phyloP scores from a whole-genome alignment of 92 coral and sea anemone genomes.

The Nematostella vectensis region DNA sequence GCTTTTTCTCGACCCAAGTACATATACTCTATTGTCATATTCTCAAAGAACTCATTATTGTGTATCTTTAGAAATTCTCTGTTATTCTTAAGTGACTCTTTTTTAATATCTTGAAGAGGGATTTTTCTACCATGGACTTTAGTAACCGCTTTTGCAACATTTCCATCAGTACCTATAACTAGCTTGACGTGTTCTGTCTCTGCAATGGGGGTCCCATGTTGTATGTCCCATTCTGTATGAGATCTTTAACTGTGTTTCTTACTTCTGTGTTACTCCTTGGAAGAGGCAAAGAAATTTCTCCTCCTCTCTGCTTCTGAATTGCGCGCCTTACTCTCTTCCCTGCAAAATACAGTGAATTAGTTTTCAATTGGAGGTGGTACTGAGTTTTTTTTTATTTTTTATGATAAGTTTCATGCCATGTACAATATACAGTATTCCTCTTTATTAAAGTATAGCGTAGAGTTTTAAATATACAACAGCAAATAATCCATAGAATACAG shows the following conservation, averaged over 20 bases:
- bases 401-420: too few species aligned
- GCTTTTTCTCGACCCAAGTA: too few species aligned
- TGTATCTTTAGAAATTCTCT: constrained; percentile 1
- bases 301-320: constrained; percentile 17
- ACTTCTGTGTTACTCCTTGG: constrained; percentile 10
- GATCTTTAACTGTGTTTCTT: constrained; percentile 9
- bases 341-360: constrained; percentile 1
- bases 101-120: constrained; percentile 31
- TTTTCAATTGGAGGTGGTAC: too few species aligned
- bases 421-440: too few species aligned
- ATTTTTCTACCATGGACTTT: constrained; percentile 32
- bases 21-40: constrained; percentile 8
- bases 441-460: too few species aligned
- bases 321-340: constrained; percentile 22
- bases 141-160: constrained; percentile 11
- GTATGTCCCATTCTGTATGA: constrained; percentile 18
- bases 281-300: constrained; percentile 20
- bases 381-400: too few species aligned
- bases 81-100: constrained; percentile 22
- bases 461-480: too few species aligned
- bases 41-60: constrained; percentile 6
- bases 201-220: constrained; percentile 23
- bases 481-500: too few species aligned
- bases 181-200: constrained; percentile 22
- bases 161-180: constrained; percentile 10